Evolutionary conservation across 1,140 invertebrate genomes (phyloP).

Genomic region (Cotesia vestalis): DNA sequence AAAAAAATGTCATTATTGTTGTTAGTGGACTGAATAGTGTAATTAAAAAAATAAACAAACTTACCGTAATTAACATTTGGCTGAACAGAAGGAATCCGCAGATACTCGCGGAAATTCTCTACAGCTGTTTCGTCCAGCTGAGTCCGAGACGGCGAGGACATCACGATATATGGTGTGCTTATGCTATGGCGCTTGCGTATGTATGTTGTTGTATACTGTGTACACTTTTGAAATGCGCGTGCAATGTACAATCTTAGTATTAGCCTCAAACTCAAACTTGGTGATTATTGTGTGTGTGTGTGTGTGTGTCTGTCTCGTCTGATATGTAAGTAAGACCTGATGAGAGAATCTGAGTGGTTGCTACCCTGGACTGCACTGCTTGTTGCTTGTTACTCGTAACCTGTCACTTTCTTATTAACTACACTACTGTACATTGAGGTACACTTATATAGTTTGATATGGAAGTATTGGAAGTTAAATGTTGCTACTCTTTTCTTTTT

Average conservation of each 20-base stretch:
- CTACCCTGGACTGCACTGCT: too few species aligned
- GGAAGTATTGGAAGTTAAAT: too few species aligned
- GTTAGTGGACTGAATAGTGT: neutral
- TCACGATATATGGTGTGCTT: slow-evolving; percentile 29
- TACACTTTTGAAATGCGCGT: neutral
- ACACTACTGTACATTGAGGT: too few species aligned
- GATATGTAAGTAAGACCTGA: neutral
- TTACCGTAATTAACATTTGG: slow-evolving; percentile 85
- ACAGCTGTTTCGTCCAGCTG: slow-evolving; percentile 72
- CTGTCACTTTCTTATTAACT: too few species aligned
- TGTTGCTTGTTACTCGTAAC: too few species aligned
- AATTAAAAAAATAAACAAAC: slow-evolving; percentile 41
- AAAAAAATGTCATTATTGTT: neutral
- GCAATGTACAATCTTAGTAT: neutral
- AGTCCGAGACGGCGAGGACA: slow-evolving; percentile 45
- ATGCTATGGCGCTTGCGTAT: slow-evolving; percentile 8
- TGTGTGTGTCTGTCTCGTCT: too few species aligned
- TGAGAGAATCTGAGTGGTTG: neutral
- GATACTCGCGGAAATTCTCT: slow-evolving; percentile 80
- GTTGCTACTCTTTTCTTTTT: too few species aligned
- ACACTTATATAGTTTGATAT: too few species aligned
- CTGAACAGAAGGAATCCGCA: slow-evolving; percentile 83
- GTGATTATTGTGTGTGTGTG: too few species aligned
- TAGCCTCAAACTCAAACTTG: too few species aligned
- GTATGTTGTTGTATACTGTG: neutral